These are phyloP conservation scores for Rhinichthys osculus DNA, from an alignment of 2,797 vertebrate species.

Conservation along the genomic window DNA sequence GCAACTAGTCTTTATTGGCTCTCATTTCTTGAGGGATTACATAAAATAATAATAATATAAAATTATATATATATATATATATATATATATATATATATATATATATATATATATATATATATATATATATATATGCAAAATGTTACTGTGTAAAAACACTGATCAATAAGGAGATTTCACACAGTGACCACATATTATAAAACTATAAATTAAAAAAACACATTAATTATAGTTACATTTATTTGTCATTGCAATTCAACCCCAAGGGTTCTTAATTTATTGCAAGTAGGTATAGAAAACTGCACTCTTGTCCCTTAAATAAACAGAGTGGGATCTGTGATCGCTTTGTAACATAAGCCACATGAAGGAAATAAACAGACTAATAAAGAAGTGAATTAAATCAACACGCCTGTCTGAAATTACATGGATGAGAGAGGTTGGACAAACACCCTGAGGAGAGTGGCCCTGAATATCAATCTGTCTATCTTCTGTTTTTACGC, in stretches of 20 bases:
- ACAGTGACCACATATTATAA: neutral
- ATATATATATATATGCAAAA: no score
- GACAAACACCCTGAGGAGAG: slow-evolving; percentile 29
- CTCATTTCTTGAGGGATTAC: neutral
- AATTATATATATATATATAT: no score
- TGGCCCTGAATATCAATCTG: slow-evolving; percentile 3
- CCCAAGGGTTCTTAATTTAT: neutral
- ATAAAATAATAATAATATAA: neutral
- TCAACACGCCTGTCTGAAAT: slow-evolving; percentile 24
- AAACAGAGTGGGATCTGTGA: neutral
- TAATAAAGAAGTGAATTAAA: slow-evolving; percentile 18
- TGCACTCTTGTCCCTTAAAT: neutral
- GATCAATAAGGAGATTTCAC: neutral
- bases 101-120: no score
- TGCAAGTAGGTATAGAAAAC: neutral
- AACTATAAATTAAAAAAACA: neutral
- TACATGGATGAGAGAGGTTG: neutral
- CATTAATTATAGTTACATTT: neutral
- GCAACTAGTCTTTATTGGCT: neutral
- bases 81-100: no score
- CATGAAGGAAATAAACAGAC: slow-evolving; percentile 2
- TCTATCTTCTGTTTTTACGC: neutral
- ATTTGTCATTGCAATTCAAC: neutral
- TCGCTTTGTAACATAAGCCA: neutral
- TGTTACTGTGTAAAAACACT: neutral